phyloP scores from a whole-genome alignment of 2,797 vertebrate genomes.

The Spatula clypeata region DNA sequence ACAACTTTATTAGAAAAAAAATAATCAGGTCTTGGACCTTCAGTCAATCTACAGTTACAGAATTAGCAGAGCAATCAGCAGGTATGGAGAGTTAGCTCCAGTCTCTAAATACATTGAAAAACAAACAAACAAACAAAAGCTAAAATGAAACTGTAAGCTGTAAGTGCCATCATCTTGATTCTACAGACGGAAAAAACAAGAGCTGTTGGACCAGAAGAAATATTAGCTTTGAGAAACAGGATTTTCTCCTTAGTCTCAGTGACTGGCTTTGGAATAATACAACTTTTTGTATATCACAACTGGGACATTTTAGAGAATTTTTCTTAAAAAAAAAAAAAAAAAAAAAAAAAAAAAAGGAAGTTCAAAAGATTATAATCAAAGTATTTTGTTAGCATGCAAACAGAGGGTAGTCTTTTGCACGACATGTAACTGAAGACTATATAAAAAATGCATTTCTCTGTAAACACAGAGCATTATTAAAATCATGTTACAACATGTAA shows the following conservation, averaged over 20 bases:
- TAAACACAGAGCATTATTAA: slow-evolving; percentile 26
- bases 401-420: neutral
- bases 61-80: neutral
- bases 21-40: neutral
- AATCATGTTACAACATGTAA: neutral
- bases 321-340: neutral
- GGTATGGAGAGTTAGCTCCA: neutral
- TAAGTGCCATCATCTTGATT: neutral
- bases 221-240: neutral
- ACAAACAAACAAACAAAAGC: neutral
- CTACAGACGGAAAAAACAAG: neutral
- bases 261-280: neutral
- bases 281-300: neutral
- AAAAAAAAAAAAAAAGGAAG: no score
- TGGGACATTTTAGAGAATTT: neutral
- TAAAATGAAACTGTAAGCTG: neutral
- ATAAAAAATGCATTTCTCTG: slow-evolving; percentile 20
- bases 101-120: neutral
- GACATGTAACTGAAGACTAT: neutral
- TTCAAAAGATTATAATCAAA: neutral
- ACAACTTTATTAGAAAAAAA: neutral
- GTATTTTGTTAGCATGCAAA: neutral
- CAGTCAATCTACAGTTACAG: neutral
- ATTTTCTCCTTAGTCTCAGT: neutral
- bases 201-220: neutral